Conservation (phyloP, 2,113 vertebrate species). For the Bambusicola thoracicus region DNA sequence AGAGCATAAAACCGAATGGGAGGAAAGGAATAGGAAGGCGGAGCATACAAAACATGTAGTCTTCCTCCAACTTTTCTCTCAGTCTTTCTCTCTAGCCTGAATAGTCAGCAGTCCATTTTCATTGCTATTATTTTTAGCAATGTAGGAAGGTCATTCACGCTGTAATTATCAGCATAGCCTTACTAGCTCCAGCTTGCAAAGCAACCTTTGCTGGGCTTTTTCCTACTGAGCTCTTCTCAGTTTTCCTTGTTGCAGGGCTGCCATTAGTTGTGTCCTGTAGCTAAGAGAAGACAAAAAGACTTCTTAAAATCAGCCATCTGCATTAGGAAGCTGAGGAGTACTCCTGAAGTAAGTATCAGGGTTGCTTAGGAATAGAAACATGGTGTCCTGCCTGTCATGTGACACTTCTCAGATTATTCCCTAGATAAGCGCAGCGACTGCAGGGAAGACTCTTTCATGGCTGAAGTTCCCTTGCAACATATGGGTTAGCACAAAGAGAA, state of each 20-base stretch:
- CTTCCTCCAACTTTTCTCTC: neutral
- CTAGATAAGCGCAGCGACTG: neutral
- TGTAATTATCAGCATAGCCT: neutral
- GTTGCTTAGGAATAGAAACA: slow-evolving; percentile 28
- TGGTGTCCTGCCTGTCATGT: neutral
- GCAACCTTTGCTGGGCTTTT: neutral
- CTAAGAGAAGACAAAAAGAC: neutral
- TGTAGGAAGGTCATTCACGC: neutral
- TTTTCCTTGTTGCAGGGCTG: neutral
- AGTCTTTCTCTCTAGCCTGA: neutral
- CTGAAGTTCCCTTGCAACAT: neutral
- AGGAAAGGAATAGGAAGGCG: neutral
- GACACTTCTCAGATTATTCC: neutral
- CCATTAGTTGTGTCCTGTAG: neutral
- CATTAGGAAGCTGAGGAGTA: neutral
- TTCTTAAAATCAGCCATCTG: neutral
- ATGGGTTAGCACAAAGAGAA: neutral
- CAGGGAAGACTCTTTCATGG: neutral
- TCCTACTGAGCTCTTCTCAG: neutral
- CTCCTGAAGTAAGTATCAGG: neutral
- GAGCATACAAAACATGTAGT: neutral
- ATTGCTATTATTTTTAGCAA: neutral
- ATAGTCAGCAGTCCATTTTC: neutral
- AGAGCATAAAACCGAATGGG: neutral
- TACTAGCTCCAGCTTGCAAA: neutral